Base-by-base conservation (phyloP, 2,797 vertebrate genomes). In the Semotilus atromaculatus region DNA sequence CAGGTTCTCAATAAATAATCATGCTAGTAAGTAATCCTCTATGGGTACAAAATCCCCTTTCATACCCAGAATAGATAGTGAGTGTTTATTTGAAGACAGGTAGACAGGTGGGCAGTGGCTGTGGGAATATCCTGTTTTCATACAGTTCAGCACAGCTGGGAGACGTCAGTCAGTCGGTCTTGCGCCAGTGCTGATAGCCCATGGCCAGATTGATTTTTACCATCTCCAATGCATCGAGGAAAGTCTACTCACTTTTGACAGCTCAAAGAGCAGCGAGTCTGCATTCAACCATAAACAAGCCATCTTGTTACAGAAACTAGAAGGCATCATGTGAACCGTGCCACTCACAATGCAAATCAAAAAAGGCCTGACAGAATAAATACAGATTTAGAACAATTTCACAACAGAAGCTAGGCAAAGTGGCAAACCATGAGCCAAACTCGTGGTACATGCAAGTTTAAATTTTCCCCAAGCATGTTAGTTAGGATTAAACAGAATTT, bases 191-290 rank as follows among this genome's bases (percentile, higher is more conserved):
- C 14, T 40, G 19, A 70, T 76, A 29, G 7, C 38, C 62, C 62
- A 74, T 36, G 23, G 31, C 18, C 53, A 23, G 36, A 60, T 48
- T 64, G 77, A 68, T 87, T 79, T 82, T 83, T 58, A 79, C 60
- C 48, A 80, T 67, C 68, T 74, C 18, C 13, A 29, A 66, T 78
- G 55, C 66, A 86, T 82, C 80, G 77, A 40, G 53, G 26, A 82
- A 43, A 74, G 14, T 48, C 55, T 38, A 79, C 31, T 45, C 66
- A 72, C 67, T 77, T 48, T 48, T 83, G 55, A 86, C 67, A 78
- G 31, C 43, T 72, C 55, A 29, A 55, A 36, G 29, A 82, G 64
- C 29, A 71, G 40, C 3, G 14, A 70, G 38, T 16, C n/a, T n/a
- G 9, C 21, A 36, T 68, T 71, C 48, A 31, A 43, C n/a, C 1